Base-by-base conservation (phyloP, 2,113 vertebrate genomes). In the Nannospalax galili region DNA sequence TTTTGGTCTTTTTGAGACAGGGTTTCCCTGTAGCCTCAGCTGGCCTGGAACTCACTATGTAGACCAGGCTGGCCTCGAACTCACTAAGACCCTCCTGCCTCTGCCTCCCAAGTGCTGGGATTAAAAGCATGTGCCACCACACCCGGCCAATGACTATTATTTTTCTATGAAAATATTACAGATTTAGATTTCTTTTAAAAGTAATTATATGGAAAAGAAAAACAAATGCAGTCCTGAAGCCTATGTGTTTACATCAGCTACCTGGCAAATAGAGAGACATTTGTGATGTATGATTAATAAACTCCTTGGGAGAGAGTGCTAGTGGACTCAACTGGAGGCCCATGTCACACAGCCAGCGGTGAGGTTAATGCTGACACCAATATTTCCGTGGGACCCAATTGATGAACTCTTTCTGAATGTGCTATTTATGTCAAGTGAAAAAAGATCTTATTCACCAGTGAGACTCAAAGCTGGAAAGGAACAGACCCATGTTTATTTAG, bases 341-440 rank as follows among this genome's bases (percentile, higher is more conserved):
- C 56, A 0, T 26, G 26, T 22, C 88, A 3, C 16, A 65, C 92
- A 97, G 86, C 81, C 78, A 48, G 35, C 10, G 6, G 0, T 77
- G 56, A 60, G 96, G 96, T 94, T 93, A 93, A 91, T 92, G 95
- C 90, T 92, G 65, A 84, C 78, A 84, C 85, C 96, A 84, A 84
- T 74, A n/a, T 62, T 96, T 95, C 88, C 22, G 6, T 7, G 89
- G 94, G 52, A 48, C 67, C 58, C 84, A 81, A 52, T 32, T 24
- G 90, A 94, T 45, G 65, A 88, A 80, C 1, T 93, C 92, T 94
- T 91, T 84, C 90, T 95, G 96, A 97, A 88, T 93, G 92, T 82
- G 90, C 64, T 89, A 87, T 94, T 95, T 93, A 82, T 96, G 24
- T 60, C 30, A 32, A 86, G 70, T 72, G 28, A 32, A 91, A 89